phyloP scores from a whole-genome alignment of 1,140 invertebrate species.

The Drosophila arawakana region DNA sequence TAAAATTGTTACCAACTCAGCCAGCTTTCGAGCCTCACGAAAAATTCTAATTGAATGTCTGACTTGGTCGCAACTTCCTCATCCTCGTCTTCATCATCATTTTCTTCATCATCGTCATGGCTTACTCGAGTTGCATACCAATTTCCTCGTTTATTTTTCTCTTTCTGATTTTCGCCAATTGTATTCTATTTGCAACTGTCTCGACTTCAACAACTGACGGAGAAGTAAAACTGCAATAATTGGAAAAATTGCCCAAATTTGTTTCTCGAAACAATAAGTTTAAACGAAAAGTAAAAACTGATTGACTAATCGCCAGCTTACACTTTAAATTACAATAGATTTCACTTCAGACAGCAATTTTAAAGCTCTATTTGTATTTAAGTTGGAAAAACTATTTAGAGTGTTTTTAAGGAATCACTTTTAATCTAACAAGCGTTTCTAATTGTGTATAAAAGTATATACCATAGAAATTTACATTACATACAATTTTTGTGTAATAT shows the following conservation, averaged over 20 bases:
- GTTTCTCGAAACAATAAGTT: constrained; percentile 2
- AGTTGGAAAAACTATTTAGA: neutral
- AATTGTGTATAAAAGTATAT: too few relatives aligned
- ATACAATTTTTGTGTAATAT: too few relatives aligned
- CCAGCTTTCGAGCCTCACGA: neutral
- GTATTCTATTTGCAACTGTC: constrained; percentile 15
- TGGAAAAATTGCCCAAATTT: constrained; percentile 8
- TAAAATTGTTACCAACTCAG: constrained; percentile 47
- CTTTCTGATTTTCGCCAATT: neutral
- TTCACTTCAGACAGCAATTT: neutral
- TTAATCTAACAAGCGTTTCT: too few relatives aligned
- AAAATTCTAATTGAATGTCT: constrained; percentile 68
- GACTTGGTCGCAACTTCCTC: constrained; percentile 22
- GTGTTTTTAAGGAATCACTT: too few relatives aligned
- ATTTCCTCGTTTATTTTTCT: constrained; percentile 27
- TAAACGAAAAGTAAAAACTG: constrained; percentile 4
- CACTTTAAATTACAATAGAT: constrained; percentile 1
- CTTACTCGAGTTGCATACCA: constrained; percentile 46
- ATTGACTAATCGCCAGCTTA: neutral
- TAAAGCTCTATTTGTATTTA: neutral
- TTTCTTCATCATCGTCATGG: neutral
- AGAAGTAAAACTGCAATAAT: constrained; percentile 6
- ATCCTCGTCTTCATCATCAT: constrained; percentile 1
- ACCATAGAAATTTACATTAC: too few relatives aligned
- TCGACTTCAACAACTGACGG: neutral